phyloP scores from a whole-genome alignment of 2,888 invertebrate genomes.

The Neocrepidodera transversa region DNA sequence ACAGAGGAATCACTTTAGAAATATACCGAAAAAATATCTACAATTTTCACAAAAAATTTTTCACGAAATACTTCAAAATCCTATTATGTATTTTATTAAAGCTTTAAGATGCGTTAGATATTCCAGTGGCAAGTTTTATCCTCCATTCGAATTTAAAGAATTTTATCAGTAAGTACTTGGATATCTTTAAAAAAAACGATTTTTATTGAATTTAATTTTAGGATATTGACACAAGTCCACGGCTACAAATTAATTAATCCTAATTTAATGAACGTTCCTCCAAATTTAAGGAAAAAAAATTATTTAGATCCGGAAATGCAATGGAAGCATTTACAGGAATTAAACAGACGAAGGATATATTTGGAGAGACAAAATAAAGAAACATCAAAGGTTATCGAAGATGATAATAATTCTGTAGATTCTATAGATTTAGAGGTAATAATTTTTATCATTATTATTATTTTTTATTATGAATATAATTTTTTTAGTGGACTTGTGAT shows the following conservation, averaged over 20 bases:
- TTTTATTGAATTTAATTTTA: not conserved
- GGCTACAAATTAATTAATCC: slow-evolving; percentile 36
- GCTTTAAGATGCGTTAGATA: slow-evolving; percentile 74
- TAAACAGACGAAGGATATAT: slow-evolving; percentile 34
- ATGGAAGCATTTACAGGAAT: slow-evolving; percentile 36
- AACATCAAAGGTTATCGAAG: slow-evolving; percentile 35
- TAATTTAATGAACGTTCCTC: slow-evolving; percentile 15
- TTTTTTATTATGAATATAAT: not conserved
- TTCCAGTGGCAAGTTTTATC: slow-evolving; percentile 51
- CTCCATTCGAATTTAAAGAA: slow-evolving; percentile 44
- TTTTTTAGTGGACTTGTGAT: slow-evolving; percentile 50
- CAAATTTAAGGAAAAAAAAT: slow-evolving; percentile 26
- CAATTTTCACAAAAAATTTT: slow-evolving; percentile 71
- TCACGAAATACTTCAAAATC: slow-evolving; percentile 73
- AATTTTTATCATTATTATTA: slow-evolving; percentile 11
- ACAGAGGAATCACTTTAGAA: slow-evolving; percentile 76
- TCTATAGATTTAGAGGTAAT: slow-evolving; percentile 67
- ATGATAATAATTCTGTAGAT: slow-evolving; percentile 49
- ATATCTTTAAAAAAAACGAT: not conserved
- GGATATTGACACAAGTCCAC: slow-evolving; percentile 21
- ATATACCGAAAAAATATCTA: slow-evolving; percentile 71
- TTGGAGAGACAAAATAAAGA: slow-evolving; percentile 35
- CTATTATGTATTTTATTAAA: slow-evolving; percentile 73
- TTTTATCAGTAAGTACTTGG: slow-evolving; percentile 38
- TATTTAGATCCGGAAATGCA: slow-evolving; percentile 41